Evolutionary conservation across 2,888 invertebrate genomes (phyloP), one percentile per base, ranked within the genome.

Genomic region (Caprella mutica): DNA sequence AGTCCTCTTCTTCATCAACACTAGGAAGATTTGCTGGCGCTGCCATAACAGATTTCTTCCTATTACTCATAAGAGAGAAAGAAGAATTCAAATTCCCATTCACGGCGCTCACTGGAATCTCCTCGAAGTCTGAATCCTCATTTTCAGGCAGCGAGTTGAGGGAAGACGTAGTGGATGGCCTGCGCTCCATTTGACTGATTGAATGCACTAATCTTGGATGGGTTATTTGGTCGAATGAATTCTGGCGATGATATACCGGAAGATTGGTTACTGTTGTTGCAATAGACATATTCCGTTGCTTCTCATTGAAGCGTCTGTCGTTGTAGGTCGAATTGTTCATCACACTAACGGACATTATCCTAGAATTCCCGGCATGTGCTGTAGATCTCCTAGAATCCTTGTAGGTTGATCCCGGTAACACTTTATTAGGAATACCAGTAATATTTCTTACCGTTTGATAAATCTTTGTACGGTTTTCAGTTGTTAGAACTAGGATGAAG

Each of bases 1-100:
- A n/a, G n/a, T 50, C 56, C 9, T 60, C 60, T 53, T 60, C 60
- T 26, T 60, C 60, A 14, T 60, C 42, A 21, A 60, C 60, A 40
- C 60, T 60, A 12, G 60, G 60, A 4, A 60, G 56, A 5, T 56
- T 35, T 24, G 52, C 33, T n/a, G 38, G 50, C 19, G 56, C 56
- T n/a, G n/a, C 33, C 48, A 30, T 23, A 17, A 14, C 33, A 29
- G 30, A 30, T 19, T 48, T 48, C 48, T 21, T 24, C 14, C 39
- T 39, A 24, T 9, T 29, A 24, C 5, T 26, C 38, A 43, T 23
- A 21, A 48, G 46, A 46, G 38, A 46, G 26, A 29, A 48, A 46
- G 40, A 33, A 27, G n/a, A n/a, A n/a, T n/a, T n/a, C n/a, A n/a
- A n/a, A n/a, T n/a, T n/a, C n/a, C n/a, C n/a, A n/a, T n/a, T n/a